A percentile compares a stretch with the other conserved stretches of the same genome.
phyloP scores from a whole-genome alignment of 2,113 vertebrate species.

The Bucco capensis region DNA sequence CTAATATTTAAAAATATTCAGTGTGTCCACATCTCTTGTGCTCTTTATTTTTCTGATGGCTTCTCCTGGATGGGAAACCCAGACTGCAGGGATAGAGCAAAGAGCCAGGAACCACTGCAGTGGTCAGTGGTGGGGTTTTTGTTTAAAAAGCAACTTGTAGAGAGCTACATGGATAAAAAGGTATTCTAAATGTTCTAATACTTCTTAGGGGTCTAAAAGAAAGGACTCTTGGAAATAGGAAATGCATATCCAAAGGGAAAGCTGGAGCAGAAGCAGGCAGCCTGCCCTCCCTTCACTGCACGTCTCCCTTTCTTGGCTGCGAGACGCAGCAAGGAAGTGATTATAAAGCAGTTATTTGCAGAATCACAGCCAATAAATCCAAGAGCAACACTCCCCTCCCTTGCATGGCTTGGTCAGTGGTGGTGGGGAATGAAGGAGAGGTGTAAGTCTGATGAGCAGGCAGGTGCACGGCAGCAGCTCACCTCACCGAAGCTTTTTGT shows the following conservation, averaged over 20 bases:
- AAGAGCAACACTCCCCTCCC: neutral
- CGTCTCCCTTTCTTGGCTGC: neutral
- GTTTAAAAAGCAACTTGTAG: neutral
- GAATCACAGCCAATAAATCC: constrained; percentile 50
- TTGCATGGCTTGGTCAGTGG: neutral
- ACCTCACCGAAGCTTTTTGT: neutral
- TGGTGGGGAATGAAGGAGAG: neutral
- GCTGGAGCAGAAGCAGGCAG: neutral
- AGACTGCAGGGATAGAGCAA: neutral
- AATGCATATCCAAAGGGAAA: neutral
- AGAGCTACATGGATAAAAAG: neutral
- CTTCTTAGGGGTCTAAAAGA: neutral
- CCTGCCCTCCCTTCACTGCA: neutral
- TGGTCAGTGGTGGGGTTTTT: neutral
- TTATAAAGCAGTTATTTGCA: constrained; percentile 46
- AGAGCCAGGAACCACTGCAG: neutral
- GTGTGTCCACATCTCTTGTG: neutral
- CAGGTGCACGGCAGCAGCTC: neutral
- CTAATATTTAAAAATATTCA: neutral
- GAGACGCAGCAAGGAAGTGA: constrained; percentile 34
- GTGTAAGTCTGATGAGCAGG: neutral
- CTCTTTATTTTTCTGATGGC: neutral
- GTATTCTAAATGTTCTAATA: neutral
- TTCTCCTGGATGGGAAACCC: neutral
- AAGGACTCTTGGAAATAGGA: neutral